Evolutionary conservation across 1,140 invertebrate genomes (phyloP), one percentile per base, ranked within the genome.

Genomic region (Atta cephalotes): DNA sequence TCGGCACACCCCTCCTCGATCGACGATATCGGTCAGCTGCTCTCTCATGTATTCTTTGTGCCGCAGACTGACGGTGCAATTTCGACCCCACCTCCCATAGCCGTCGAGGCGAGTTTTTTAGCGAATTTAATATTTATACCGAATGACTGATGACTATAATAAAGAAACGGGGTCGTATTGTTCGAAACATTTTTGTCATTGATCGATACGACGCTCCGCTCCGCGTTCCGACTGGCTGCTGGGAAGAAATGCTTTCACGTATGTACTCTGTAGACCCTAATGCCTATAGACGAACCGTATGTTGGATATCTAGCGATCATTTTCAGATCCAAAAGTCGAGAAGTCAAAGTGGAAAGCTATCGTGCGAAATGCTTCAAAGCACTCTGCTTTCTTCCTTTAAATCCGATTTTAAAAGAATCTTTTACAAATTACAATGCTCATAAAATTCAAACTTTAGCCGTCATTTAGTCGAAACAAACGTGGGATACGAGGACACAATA

Each of bases 91-190:
- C 25, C 77, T 80, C 88, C 82, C 63, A 70, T 70, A 87, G 78
- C 78, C 89, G 89, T 88, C 91, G 88, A 86, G 89, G 81, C 85
- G 87, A 90, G 91, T 95, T 95, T 95, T 95, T 95, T 94, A 94
- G 92, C 94, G 93, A 94, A 94, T 95, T 95, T 95, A 95, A 95
- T 95, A 95, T 95, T 95, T 95, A 95, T 94, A 95, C 93, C 91
- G 94, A 95, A 94, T 95, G 94, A 95, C 94, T 95, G 94, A 95
- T 95, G 94, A 95, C 94, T 93, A 91, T 92, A 94, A 95, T 94
- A 95, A 94, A 94, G 93, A 94, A 94, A 94, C 93, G 92, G 94
- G 93, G 93, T 92, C 88, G 93, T 86, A 95, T 95, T 95, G 94
- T 95, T 93, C 94, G 93, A 93, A 94, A 94, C 89, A 92, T 94